Evolutionary conservation across 2,888 invertebrate species (phyloP), one percentile per base, ranked within the genome.

Genomic region (Philereme transversata): DNA sequence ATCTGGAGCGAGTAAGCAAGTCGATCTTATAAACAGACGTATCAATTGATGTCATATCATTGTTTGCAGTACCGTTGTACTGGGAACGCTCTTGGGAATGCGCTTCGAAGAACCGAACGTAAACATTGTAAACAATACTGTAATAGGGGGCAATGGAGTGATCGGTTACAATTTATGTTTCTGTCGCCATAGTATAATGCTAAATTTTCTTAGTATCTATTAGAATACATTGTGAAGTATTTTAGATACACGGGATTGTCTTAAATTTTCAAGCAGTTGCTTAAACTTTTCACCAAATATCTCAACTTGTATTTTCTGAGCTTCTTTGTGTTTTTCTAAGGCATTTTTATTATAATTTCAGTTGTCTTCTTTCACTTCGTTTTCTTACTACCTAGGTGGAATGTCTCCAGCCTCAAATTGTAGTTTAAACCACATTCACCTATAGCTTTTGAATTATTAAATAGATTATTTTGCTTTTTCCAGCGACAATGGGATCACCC

Each of bases 401-500:
- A 22, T 22, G 22, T 22, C 1, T 22, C 22, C 22, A 22, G 22
- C 3, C 22, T 22, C 22, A 22, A 22, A 3, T 22, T 22, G 22
- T 22, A 3, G 22, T 22, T 22, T 22, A 22, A 22, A 22, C 22
- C 3, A 22, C 22, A 22, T 3, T 22, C 22, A 22, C 22, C 22
- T 22, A 3, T 22, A 3, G 3, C 40, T 40, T 4, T 33, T 33
- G n/a, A 0, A 35, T 34, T 35, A 35, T 0, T 47, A 35, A 35
- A 41, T 8, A 1, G 34, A 11, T 35, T 55, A 46, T n/a, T 49
- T 61, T 51, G 43, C 35, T 46, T 50, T 67, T 74, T 75, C 56
- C 88, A 90, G 90, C 88, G 77, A 79, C 84, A 59, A 77, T 94
- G 83, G 95, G 95, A 74, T 94, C 93, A 70, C 94, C 94, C 68